Base-by-base conservation (phyloP, 1,140 invertebrate genomes). In the Nasonia longicornis region DNA sequence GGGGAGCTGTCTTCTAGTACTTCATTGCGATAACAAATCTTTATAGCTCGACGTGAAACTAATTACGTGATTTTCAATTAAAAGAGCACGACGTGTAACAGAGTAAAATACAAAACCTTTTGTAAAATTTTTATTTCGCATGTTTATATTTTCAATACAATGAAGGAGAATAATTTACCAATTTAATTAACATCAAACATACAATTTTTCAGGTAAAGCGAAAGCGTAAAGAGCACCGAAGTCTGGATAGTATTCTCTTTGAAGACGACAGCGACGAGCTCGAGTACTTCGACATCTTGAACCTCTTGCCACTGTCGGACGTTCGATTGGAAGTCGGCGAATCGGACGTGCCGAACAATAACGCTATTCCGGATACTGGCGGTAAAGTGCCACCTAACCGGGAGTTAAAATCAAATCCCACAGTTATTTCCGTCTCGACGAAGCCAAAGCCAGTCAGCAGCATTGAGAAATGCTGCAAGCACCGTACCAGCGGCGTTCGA, bases 281-380 rank as follows among this genome's bases (percentile, higher is more conserved):
- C 10, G 89, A 91, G 52, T 91, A 91, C 73, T 90, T 91, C 75
- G 89, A 91, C 80, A 87, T 91, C 1, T 74, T 91, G n/a, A 90
- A 91, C 73, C 84, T 91, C 0, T 84, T 91, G 29, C 90, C 90
- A 0, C 63, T 91, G 16, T 90, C 90, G 2, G 91, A 91, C 77
- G 88, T 90, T 4, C 86, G 89, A 1, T 63, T 91, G 35, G 87
- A 89, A 77, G 86, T 89, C 26, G 85, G 85, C 82, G 85, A 89
- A 79, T 45, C 85, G 3, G 82, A 87, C 45, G 63, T 77, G 8
- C 81, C 81, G 6, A 82, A 84, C 22, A 82, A 72, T 52, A 85
- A 85, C 75, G 31, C 31, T 4, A 67, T 20, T 48, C 67, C 22
- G 14, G 67, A 78, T 45, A 72, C 29, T 66, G 78, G n/a, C 64